phyloP scores from a whole-genome alignment of 2,113 vertebrate genomes.

The Pseudorhombus dupliciocellatus region DNA sequence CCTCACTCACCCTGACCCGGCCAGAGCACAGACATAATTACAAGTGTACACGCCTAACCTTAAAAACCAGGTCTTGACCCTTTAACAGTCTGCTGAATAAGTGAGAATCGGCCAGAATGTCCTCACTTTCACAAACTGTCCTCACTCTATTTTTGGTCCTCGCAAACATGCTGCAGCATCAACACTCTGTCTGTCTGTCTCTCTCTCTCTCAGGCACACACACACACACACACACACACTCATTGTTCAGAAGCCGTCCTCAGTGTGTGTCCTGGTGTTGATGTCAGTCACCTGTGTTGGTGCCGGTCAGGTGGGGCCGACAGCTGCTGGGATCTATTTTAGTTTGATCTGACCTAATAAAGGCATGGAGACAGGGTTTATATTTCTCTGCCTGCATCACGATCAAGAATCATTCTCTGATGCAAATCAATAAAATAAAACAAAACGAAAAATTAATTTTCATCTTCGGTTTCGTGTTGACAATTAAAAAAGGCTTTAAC shows the following conservation, averaged over 20 bases:
- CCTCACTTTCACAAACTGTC: neutral
- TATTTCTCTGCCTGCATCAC: slow-evolving; percentile 23
- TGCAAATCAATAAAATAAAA: neutral
- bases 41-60: neutral
- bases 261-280: slow-evolving; percentile 36
- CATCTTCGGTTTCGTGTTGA: no score
- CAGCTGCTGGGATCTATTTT: slow-evolving; percentile 72
- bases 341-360: slow-evolving; percentile 65
- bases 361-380: slow-evolving; percentile 28
- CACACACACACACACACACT: neutral
- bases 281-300: slow-evolving; percentile 67
- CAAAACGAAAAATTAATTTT: neutral
- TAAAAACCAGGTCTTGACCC: neutral
- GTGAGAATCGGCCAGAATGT: neutral
- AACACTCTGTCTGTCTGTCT: neutral
- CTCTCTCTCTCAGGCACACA: neutral
- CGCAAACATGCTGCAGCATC: neutral
- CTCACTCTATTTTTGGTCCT: neutral
- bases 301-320: slow-evolving; percentile 59
- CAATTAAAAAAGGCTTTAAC: neutral
- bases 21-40: neutral
- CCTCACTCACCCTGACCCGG: no score
- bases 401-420: neutral
- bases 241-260: slow-evolving; percentile 11
- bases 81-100: neutral